Conservation (phyloP, 2,888 invertebrate genomes). For the Hymenopus coronatus region DNA sequence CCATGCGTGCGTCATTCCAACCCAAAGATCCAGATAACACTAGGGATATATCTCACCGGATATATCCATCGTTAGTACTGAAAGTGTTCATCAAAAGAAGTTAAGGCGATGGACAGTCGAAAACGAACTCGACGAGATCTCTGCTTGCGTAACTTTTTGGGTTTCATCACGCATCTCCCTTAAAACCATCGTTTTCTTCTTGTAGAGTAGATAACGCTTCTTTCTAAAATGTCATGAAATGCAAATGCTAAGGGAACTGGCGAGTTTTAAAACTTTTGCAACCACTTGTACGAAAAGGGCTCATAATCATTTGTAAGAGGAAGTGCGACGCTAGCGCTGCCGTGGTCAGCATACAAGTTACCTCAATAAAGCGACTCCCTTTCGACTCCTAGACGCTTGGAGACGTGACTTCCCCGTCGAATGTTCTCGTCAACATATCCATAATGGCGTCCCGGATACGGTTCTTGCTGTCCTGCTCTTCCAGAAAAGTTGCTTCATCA, state of each 20-base stretch:
- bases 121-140: no score
- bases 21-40: no score
- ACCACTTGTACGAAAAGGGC: background rate
- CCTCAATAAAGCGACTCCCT: background rate
- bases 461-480: background rate
- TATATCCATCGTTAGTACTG: no score
- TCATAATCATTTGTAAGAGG: background rate
- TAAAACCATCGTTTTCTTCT: background rate
- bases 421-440: background rate
- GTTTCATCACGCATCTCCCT: background rate
- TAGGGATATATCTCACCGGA: no score
- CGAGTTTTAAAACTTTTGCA: background rate
- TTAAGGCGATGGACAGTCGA: no score
- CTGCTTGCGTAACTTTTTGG: no score
- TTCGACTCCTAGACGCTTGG: background rate
- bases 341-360: background rate
- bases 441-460: background rate
- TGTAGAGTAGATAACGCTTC: background rate
- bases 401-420: background rate
- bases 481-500: background rate
- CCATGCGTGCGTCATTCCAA: no score
- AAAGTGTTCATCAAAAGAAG: no score
- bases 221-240: background rate
- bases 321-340: background rate
- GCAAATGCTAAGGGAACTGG: background rate